These are phyloP conservation scores for Meloidogyne exigua DNA, from an alignment of 1,140 invertebrate species.

Conservation along the genomic window DNA sequence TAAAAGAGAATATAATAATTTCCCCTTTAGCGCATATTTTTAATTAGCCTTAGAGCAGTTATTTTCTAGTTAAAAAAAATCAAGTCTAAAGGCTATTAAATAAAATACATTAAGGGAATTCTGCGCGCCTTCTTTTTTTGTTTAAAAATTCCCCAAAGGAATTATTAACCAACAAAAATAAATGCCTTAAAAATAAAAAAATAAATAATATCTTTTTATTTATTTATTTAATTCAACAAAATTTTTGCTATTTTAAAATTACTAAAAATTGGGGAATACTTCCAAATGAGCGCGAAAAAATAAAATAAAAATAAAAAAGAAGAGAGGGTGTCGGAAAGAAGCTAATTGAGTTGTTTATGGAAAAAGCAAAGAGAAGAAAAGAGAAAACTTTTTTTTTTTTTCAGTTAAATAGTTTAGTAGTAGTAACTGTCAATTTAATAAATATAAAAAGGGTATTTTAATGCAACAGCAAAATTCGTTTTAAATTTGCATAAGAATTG, in stretches of 20 bases:
- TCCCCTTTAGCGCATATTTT: too few species aligned
- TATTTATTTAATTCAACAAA: too few species aligned
- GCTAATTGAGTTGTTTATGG: background rate
- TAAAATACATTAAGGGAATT: background rate
- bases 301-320: background rate
- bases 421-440: too few species aligned
- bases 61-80: too few species aligned
- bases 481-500: slow-evolving; percentile 1
- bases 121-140: background rate
- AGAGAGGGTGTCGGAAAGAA: too few species aligned
- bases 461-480: background rate
- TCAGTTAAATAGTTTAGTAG: too few species aligned
- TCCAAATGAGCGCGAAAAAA: background rate
- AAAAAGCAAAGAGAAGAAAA: too few species aligned
- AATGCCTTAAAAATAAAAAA: too few species aligned
- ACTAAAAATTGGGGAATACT: background rate
- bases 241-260: background rate
- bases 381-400: background rate
- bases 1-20: too few species aligned
- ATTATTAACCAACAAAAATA: too few species aligned
- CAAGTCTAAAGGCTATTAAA: background rate
- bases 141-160: background rate
- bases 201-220: background rate
- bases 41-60: too few species aligned
- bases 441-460: too few species aligned